phyloP scores from a whole-genome alignment of 2,888 invertebrate species.

The Heliconius sara region DNA sequence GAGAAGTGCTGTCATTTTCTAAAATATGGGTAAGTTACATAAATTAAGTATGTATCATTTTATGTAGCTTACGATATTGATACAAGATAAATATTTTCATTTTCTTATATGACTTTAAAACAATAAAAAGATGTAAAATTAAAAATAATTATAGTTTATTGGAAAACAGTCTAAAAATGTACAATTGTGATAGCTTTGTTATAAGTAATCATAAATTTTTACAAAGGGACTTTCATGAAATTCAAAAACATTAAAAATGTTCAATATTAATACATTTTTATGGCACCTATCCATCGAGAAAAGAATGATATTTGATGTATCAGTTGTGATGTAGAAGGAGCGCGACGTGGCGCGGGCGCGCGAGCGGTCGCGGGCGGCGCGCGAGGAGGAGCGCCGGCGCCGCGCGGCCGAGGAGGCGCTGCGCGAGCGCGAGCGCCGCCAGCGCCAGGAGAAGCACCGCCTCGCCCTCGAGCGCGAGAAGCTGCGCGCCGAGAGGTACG shows the following conservation, averaged over 20 bases:
- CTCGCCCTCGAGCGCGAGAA: slow-evolving; percentile 92
- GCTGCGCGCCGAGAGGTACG: slow-evolving; percentile 88
- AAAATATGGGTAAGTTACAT: slow-evolving; percentile 88
- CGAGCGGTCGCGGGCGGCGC: slow-evolving; percentile 89
- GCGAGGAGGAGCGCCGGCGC: slow-evolving; percentile 92
- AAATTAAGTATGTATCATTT: background rate
- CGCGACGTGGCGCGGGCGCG: slow-evolving; percentile 89
- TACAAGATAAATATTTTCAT: background rate
- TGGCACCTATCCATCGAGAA: background rate
- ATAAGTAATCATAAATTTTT: background rate
- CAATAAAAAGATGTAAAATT: background rate
- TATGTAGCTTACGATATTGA: background rate
- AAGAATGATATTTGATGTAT: background rate
- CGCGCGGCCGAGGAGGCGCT: slow-evolving; percentile 91
- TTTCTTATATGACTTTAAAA: background rate
- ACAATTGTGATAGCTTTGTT: background rate
- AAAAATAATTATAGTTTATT: too few relatives aligned
- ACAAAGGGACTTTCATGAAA: background rate
- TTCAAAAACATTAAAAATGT: too few relatives aligned
- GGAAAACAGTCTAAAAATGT: too few relatives aligned
- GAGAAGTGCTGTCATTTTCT: slow-evolving; percentile 90
- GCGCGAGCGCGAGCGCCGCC: slow-evolving; percentile 91
- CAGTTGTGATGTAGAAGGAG: slow-evolving; percentile 84
- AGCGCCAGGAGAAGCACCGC: slow-evolving; percentile 92
- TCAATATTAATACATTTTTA: background rate